Evolutionary conservation across 30 jellyfish, hydroid and myxozoan genomes (phyloP).

Genomic region (Morbakka virulenta): DNA sequence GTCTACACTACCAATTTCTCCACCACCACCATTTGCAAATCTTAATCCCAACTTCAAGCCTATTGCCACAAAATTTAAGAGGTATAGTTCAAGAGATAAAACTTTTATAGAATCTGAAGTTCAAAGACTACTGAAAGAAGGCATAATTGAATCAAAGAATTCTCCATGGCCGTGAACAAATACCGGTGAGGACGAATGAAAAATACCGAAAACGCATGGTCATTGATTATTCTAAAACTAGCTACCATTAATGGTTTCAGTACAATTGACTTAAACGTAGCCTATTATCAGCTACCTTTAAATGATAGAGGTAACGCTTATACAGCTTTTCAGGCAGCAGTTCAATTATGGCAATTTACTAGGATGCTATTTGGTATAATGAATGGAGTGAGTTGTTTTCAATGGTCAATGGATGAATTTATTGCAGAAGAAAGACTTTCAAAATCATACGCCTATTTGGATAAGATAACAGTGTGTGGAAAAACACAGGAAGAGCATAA

Average conservation of each 20-base stretch:
- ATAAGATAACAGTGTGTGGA: no score
- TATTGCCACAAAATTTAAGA: constrained; percentile 11
- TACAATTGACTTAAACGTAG: constrained; percentile 3
- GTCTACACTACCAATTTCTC: neutral
- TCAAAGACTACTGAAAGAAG: neutral
- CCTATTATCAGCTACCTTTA: constrained; percentile 13
- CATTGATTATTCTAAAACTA: constrained; percentile 6
- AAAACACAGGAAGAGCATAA: neutral
- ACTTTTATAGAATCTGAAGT: constrained; percentile 26
- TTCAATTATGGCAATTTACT: neutral
- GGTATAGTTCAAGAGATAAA: no score
- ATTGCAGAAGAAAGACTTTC: neutral
- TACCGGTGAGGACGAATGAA: neutral
- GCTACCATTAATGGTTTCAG: neutral
- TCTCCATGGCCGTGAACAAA: constrained; percentile 42
- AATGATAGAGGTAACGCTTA: neutral
- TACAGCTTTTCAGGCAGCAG: constrained; percentile 27
- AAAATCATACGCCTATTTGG: constrained; percentile 19
- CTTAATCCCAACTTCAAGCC: constrained; percentile 10
- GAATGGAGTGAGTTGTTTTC: neutral
- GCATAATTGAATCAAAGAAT: constrained; percentile 16
- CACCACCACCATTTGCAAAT: neutral
- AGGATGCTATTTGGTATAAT: neutral
- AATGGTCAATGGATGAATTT: neutral
- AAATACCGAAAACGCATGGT: constrained; percentile 15